These are phyloP conservation scores for Lasius platythorax DNA, from an alignment of 2,888 invertebrate genomes.

Conservation along the genomic window DNA sequence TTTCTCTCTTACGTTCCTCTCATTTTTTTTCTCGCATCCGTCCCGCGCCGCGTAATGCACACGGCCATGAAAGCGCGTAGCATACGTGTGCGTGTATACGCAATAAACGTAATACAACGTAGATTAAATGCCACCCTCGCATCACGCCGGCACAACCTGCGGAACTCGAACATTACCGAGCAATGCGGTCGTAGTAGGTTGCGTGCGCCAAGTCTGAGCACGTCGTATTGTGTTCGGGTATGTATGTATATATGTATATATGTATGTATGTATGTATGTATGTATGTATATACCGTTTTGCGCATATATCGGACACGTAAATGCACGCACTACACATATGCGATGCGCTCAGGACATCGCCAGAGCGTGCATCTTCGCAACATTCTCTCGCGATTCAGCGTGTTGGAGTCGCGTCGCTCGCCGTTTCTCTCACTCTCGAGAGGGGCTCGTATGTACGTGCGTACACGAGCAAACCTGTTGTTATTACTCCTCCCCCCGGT, in stretches of 20 bases:
- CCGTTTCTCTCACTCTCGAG: constrained; percentile 2
- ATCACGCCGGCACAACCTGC: constrained; percentile 57
- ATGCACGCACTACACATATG: neutral
- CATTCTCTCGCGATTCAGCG: constrained; percentile 58
- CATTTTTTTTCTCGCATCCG: constrained; percentile 23
- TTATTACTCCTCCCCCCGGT: constrained; percentile 78
- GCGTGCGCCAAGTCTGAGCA: constrained; percentile 32
- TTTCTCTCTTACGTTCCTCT: neutral
- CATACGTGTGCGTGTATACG: neutral
- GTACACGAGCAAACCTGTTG: constrained; percentile 80
- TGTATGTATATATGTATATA: neutral
- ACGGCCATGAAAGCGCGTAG: constrained; percentile 1
- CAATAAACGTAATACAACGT: constrained; percentile 67
- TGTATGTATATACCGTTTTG: constrained; percentile 39
- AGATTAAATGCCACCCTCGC: constrained; percentile 72
- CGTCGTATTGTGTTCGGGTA: neutral
- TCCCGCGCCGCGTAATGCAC: constrained; percentile 38
- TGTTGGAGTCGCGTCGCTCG: constrained; percentile 51
- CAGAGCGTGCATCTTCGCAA: constrained; percentile 37
- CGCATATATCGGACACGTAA: neutral
- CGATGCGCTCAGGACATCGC: constrained; percentile 24
- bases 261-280: neutral
- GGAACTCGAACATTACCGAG: constrained; percentile 69
- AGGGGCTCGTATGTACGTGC: constrained; percentile 69
- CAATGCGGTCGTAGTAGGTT: constrained; percentile 57